A percentile compares a stretch with the other conserved stretches of the same genome.
These are phyloP conservation scores for Parnassius glacialis DNA, from an alignment of 2,888 invertebrate species.

Conservation along the genomic window DNA sequence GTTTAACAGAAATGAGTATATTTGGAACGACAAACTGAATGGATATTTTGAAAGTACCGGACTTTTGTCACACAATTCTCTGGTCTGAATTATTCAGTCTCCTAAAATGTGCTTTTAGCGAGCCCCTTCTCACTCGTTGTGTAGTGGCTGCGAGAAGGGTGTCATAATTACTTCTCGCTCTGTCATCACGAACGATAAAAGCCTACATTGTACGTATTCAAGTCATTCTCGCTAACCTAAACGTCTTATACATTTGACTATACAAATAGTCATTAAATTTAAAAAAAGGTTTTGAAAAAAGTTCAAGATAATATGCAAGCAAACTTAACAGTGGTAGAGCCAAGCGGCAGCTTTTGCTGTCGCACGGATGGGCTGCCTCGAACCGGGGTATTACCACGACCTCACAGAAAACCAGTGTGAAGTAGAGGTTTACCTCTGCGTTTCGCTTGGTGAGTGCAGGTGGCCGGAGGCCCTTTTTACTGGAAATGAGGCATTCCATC, in stretches of 20 bases:
- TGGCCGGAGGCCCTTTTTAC: no score
- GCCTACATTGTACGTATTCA: neutral
- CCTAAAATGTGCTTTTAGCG: conserved; percentile 23
- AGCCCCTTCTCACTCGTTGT: conserved; percentile 8
- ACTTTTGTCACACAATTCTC: conserved; percentile 14
- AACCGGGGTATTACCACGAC: no score
- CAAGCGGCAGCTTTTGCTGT: no score
- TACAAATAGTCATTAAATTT: neutral
- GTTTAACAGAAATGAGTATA: no score
- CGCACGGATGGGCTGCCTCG: no score
- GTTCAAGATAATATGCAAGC: no score
- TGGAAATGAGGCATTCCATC: no score
- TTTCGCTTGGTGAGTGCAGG: no score
- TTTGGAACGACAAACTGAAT: neutral
- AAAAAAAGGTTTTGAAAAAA: neutral
- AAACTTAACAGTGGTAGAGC: no score
- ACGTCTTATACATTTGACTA: neutral
- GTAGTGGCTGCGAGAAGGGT: conserved; percentile 12
- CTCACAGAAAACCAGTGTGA: no score
- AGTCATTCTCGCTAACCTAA: neutral
- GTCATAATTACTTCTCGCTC: conserved; percentile 21
- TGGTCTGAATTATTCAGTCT: conserved; percentile 20
- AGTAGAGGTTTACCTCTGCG: no score
- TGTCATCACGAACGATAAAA: conserved; percentile 7
- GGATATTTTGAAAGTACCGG: conserved; percentile 7